Base-by-base conservation (phyloP, 2,888 invertebrate species). In the Diaperis boleti region DNA sequence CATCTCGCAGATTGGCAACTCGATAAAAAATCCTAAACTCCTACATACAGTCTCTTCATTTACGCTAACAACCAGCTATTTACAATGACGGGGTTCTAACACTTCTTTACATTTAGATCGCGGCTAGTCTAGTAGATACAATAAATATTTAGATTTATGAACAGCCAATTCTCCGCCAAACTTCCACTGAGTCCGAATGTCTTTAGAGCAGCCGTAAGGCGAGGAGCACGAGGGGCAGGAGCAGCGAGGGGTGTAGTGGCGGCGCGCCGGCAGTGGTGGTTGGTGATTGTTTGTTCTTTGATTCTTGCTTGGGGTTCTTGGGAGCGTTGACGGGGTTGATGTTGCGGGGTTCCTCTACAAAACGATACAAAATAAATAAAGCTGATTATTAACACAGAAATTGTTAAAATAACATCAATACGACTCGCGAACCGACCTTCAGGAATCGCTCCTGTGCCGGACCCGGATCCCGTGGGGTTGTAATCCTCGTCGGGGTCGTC, bases 401-500 rank as follows among this genome's bases (percentile, higher is more conserved):
- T n/a, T n/a, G n/a, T n/a, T n/a, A n/a, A n/a, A n/a, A n/a, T n/a
- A n/a, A n/a, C n/a, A n/a, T n/a, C n/a, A n/a, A n/a, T n/a, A n/a
- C n/a, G n/a, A n/a, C n/a, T n/a, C n/a, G n/a, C n/a, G n/a, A 22
- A 5, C 11, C 7, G 52, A 26, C 54, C 54, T 37, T 54, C 60
- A 11, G 10, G 11, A 4, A 54, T 33, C 1, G 64, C 54, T 26
- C 79, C 79, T 57, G 76, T 70, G 18, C 81, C 81, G 5, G 80
- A 80, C 26, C 82, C 82, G 2, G 81, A 81, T 17, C 81, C 80
- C 4, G 75, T 72, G 13, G 74, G 69, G 55, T 70, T 68, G 22
- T 76, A 82, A 54, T 85, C 84, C 63, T 86, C 86, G 1, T 84
- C 82, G 5, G 83, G 83, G 68, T 82, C 83, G 62, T 84, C 85